These are phyloP conservation scores for Drosophila arizonae DNA, from an alignment of 1,140 invertebrate genomes.

Conservation along the genomic window DNA sequence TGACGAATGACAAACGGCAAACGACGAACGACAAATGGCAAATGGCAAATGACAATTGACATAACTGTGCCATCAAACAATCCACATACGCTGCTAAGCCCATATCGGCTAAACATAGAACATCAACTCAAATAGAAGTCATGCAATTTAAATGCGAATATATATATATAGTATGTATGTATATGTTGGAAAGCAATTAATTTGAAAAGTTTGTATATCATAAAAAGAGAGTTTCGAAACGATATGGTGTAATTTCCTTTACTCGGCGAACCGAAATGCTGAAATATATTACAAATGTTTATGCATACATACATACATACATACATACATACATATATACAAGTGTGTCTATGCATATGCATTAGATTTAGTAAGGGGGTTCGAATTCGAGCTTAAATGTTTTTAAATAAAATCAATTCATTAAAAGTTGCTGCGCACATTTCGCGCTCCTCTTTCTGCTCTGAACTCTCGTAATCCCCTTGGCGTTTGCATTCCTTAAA, in stretches of 20 bases:
- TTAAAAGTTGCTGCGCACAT: not conserved
- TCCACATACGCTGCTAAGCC: constrained; percentile 2
- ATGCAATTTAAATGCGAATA: constrained; percentile 10
- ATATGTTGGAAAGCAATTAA: not conserved
- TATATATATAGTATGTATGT: too few relatives aligned
- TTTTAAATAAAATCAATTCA: not conserved
- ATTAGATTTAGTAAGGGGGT: not conserved
- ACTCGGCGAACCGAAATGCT: too few relatives aligned
- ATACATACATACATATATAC: too few relatives aligned
- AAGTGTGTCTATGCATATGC: too few relatives aligned
- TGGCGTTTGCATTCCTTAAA: too few relatives aligned
- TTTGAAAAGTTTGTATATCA: not conserved
- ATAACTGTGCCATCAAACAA: constrained; percentile 19
- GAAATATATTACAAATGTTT: too few relatives aligned
- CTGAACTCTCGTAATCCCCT: too few relatives aligned
- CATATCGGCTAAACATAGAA: constrained; percentile 11
- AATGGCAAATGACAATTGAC: constrained; percentile 30
- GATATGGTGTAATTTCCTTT: too few relatives aligned
- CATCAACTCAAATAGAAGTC: constrained; percentile 43
- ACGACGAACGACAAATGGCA: constrained; percentile 35
- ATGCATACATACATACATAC: too few relatives aligned
- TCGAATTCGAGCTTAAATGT: not conserved
- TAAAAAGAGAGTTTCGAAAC: not conserved
- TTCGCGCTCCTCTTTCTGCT: too few relatives aligned
- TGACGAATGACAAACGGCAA: constrained; percentile 63